A percentile compares a stretch with the other conserved stretches of the same genome.
Conservation (phyloP, 2,113 vertebrate genomes). For the Arizona elegans region DNA sequence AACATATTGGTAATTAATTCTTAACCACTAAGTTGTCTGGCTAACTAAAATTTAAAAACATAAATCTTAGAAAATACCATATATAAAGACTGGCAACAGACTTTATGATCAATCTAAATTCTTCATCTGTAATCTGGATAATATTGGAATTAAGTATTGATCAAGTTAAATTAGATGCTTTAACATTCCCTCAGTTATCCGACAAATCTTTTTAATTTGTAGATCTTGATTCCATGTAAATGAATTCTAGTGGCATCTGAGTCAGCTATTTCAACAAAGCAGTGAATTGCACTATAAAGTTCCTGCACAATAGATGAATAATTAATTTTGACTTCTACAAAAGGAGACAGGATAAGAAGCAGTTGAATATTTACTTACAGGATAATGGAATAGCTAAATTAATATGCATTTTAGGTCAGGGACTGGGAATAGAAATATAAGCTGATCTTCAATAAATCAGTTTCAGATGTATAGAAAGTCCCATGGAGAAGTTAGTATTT, state of each 20-base stretch:
- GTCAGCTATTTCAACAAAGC: not conserved
- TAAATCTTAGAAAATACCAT: not conserved
- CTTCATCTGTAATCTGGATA: not conserved
- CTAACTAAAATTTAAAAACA: not conserved
- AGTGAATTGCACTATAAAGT: not conserved
- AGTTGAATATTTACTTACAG: not conserved
- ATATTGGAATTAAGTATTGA: not conserved
- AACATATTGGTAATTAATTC: not conserved
- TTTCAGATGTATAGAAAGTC: not conserved
- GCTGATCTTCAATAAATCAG: not conserved
- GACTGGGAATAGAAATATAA: not conserved
- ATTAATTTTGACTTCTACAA: not conserved
- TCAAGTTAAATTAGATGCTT: not conserved
- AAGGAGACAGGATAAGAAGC: not conserved
- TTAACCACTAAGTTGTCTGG: not conserved
- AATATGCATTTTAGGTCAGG: not conserved
- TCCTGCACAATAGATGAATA: not conserved
- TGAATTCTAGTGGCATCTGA: not conserved
- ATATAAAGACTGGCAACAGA: not conserved
- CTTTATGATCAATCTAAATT: not conserved
- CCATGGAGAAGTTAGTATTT: not conserved
- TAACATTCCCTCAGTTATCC: not conserved
- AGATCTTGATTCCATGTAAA: not conserved
- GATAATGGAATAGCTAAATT: not conserved
- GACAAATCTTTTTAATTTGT: not conserved